phyloP scores from a whole-genome alignment of 2,888 invertebrate species.

The Lamproptera curius region DNA sequence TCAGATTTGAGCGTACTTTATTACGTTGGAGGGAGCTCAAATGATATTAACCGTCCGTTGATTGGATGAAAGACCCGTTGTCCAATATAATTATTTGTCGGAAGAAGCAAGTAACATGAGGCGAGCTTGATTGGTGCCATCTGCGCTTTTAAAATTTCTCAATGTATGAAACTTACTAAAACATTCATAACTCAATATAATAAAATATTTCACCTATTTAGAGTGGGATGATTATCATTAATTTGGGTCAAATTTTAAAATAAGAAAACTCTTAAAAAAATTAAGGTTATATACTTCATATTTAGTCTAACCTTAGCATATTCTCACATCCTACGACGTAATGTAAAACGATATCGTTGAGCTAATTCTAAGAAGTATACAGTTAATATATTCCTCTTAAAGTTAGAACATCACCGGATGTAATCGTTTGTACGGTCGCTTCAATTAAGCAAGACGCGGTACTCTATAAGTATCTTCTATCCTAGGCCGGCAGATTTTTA shows the following conservation, averaged over 20 bases:
- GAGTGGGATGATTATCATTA: too few relatives aligned
- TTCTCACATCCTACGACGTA: background rate
- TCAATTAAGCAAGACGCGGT: conserved; percentile 51
- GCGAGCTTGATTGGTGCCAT: too few relatives aligned
- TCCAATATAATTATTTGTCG: conserved; percentile 58
- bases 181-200: too few relatives aligned
- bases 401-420: conserved; percentile 58
- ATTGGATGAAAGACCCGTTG: conserved; percentile 69
- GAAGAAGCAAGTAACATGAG: conserved; percentile 55
- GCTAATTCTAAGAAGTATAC: background rate
- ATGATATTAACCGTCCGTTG: conserved; percentile 66
- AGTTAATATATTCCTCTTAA: conserved; percentile 26
- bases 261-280: too few relatives aligned
- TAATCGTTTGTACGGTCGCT: conserved; percentile 59
- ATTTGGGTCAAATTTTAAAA: too few relatives aligned
- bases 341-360: background rate
- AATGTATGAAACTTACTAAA: too few relatives aligned
- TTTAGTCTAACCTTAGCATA: background rate
- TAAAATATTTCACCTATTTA: too few relatives aligned
- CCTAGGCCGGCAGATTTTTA: too few relatives aligned
- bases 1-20: conserved; percentile 37
- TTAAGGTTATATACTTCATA: too few relatives aligned
- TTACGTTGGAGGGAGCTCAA: conserved; percentile 51
- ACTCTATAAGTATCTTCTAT: conserved; percentile 12
- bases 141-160: too few relatives aligned